Evolutionary conservation across 2,113 vertebrate genomes (phyloP).

Genomic region (Petaurus breviceps): DNA sequence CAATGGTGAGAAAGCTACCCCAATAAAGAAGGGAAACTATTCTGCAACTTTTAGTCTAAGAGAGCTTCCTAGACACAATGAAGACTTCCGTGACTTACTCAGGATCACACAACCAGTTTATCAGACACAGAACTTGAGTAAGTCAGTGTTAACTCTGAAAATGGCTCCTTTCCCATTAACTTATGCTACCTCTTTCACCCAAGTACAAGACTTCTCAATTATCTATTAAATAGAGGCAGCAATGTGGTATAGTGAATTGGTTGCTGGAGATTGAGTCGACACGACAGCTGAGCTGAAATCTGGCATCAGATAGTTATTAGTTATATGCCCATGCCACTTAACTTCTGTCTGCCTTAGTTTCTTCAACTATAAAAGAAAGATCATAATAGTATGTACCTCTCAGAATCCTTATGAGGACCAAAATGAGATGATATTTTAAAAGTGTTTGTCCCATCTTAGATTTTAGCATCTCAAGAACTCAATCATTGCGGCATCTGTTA

Average conservation of each 20-base stretch:
- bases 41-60: neutral
- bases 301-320: no score
- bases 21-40: neutral
- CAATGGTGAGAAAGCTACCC: neutral
- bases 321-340: no score
- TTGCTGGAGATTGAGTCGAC: no score
- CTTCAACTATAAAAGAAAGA: neutral
- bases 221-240: neutral
- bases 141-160: neutral
- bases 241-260: neutral
- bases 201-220: neutral
- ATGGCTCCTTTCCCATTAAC: neutral
- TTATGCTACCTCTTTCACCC: neutral
- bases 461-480: neutral
- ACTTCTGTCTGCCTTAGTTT: neutral
- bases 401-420: neutral
- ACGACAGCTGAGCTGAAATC: no score
- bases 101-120: neutral
- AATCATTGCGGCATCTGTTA: neutral
- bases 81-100: neutral
- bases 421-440: neutral
- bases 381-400: neutral
- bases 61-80: neutral
- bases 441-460: neutral
- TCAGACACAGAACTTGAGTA: neutral